Evolutionary conservation across 2,888 invertebrate genomes (phyloP).

Genomic region (Hanleya hanleyi): DNA sequence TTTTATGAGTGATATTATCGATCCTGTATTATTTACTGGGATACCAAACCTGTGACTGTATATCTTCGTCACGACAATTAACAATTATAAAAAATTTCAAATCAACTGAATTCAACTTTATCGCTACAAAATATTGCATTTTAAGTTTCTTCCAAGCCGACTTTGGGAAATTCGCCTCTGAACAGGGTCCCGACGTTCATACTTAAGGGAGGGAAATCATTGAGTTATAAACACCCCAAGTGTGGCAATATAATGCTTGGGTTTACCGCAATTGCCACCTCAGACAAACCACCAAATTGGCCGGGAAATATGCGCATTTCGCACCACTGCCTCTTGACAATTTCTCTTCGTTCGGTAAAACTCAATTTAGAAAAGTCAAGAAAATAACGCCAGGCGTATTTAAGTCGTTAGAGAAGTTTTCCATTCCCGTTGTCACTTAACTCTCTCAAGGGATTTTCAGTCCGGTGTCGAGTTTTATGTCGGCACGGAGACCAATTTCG

Average conservation of each 20-base stretch:
- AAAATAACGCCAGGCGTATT: not conserved
- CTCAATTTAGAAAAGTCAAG: conserved; percentile 5
- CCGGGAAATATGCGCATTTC: not conserved
- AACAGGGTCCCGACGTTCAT: no score
- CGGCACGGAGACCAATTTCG: not conserved
- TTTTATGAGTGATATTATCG: no score
- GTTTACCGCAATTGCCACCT: not conserved
- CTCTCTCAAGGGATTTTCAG: not conserved
- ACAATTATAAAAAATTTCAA: no score
- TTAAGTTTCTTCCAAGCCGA: no score
- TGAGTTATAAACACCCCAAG: not conserved
- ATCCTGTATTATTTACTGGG: no score
- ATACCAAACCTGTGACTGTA: no score
- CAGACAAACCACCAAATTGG: not conserved
- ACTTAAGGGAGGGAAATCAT: no score
- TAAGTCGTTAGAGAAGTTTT: not conserved
- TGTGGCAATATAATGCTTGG: not conserved
- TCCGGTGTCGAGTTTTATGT: not conserved
- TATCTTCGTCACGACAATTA: no score
- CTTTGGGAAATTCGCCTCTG: no score
- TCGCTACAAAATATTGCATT: no score
- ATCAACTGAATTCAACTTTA: no score
- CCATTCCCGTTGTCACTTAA: not conserved
- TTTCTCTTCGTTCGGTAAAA: not conserved
- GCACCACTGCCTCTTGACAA: not conserved